These are phyloP conservation scores for Griposia aprilina DNA, from an alignment of 2,888 invertebrate species.

Conservation along the genomic window DNA sequence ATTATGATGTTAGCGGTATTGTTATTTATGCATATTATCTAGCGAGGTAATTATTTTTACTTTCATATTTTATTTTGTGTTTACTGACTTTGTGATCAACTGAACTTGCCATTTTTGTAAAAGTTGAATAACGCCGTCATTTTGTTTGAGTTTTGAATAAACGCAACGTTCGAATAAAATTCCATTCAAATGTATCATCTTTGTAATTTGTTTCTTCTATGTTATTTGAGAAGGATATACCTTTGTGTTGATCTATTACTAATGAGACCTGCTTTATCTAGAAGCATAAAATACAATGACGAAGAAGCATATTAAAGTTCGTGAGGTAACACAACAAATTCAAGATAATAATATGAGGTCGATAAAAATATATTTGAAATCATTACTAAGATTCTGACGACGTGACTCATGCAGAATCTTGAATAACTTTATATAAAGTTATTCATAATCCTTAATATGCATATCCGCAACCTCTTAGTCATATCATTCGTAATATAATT, in stretches of 20 bases:
- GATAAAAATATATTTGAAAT: conserved; percentile 51
- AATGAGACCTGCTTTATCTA: conserved; percentile 11
- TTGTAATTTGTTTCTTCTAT: neutral
- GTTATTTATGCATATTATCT: conserved; percentile 22
- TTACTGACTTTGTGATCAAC: neutral
- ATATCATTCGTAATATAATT: conserved; percentile 23
- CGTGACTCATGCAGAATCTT: conserved; percentile 66
- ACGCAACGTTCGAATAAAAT: neutral
- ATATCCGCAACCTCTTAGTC: conserved; percentile 51
- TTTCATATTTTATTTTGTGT: neutral
- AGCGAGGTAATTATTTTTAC: conserved; percentile 6
- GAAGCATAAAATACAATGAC: conserved; percentile 16
- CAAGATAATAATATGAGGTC: conserved; percentile 38
- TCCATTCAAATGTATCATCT: neutral
- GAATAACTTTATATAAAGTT: conserved; percentile 51
- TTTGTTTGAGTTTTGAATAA: neutral
- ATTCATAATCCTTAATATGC: conserved; percentile 58
- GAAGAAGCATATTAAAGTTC: neutral
- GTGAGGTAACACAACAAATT: conserved; percentile 33
- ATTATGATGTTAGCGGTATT: conserved; percentile 20
- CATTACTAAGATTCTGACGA: conserved; percentile 60
- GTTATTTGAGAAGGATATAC: neutral
- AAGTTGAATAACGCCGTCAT: neutral
- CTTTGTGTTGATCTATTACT: conserved; percentile 3
- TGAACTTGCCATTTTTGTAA: neutral